Evolutionary conservation across 1,140 invertebrate species (phyloP).

Genomic region (Dinoponera quadriceps): DNA sequence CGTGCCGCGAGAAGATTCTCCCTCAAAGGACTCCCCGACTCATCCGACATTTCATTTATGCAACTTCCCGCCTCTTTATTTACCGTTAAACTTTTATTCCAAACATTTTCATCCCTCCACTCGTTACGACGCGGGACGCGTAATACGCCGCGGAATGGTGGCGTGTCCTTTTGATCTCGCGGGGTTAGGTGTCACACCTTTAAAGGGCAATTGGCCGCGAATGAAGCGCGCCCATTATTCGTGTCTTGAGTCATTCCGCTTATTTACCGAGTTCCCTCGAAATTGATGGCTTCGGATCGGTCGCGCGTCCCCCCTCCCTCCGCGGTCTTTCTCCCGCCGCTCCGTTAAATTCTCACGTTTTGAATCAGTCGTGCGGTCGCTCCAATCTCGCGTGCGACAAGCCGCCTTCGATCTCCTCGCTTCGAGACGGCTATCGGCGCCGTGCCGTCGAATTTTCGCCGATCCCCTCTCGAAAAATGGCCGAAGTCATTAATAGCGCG

Average conservation of each 20-base stretch:
- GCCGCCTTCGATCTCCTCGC: slow-evolving; percentile 17
- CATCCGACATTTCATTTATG: no score
- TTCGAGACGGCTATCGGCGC: slow-evolving; percentile 3
- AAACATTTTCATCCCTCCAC: neutral
- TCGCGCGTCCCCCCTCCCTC: slow-evolving; percentile 31
- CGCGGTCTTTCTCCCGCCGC: slow-evolving; percentile 9
- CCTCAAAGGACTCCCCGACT: no score
- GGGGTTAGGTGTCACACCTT: slow-evolving; percentile 48
- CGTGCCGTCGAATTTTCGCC: slow-evolving; percentile 22
- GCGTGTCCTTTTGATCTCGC: slow-evolving; percentile 23
- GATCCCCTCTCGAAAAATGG: slow-evolving; percentile 25
- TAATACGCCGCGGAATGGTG: neutral
- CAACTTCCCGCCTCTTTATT: no score
- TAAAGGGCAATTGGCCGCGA: slow-evolving; percentile 55
- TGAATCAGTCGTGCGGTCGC: slow-evolving; percentile 59
- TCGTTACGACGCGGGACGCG: neutral
- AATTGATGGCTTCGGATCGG: slow-evolving; percentile 53
- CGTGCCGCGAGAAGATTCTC: no score
- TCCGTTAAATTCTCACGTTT: slow-evolving; percentile 60
- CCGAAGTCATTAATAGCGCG: slow-evolving; percentile 42
- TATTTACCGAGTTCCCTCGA: slow-evolving; percentile 47
- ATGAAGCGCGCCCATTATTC: slow-evolving; percentile 49
- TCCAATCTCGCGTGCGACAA: slow-evolving; percentile 58
- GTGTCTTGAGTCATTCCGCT: slow-evolving; percentile 48
- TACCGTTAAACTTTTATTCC: neutral